Conservation (phyloP, 2,888 invertebrate genomes). For the Papilio elwesi region DNA sequence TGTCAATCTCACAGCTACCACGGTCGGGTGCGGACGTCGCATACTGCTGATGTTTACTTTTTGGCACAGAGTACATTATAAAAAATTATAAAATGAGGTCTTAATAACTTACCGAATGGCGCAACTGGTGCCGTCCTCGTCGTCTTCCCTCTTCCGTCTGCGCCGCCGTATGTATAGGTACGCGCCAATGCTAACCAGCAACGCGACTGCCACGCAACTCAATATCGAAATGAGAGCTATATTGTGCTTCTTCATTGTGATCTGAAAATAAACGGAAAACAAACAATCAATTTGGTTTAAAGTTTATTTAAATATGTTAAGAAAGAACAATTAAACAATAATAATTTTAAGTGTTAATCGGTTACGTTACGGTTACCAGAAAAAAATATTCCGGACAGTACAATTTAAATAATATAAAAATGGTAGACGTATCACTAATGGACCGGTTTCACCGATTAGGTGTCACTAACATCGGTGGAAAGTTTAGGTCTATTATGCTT, state of each 20-base stretch:
- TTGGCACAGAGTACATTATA: background rate
- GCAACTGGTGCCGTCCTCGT: slow-evolving; percentile 84
- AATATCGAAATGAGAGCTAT: slow-evolving; percentile 86
- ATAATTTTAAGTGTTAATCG: too few species aligned
- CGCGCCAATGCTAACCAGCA: slow-evolving; percentile 84
- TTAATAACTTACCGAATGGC: slow-evolving; percentile 59
- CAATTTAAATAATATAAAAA: too few species aligned
- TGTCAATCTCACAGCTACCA: too few species aligned
- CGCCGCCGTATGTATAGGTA: slow-evolving; percentile 83
- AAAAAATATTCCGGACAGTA: too few species aligned
- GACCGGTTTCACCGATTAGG: too few species aligned
- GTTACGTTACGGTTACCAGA: too few species aligned
- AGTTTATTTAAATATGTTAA: background rate
- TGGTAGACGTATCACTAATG: too few species aligned
- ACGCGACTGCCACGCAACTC: slow-evolving; percentile 84
- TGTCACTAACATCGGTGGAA: too few species aligned
- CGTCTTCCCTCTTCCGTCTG: slow-evolving; percentile 84
- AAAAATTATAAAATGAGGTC: background rate
- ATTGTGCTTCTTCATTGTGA: slow-evolving; percentile 88
- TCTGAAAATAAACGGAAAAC: slow-evolving; percentile 65
- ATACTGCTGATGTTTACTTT: too few species aligned
- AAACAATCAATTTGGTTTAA: background rate
- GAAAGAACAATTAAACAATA: background rate
- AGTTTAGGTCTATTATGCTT: too few species aligned
- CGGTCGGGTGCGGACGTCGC: too few species aligned